Conservation (phyloP, 1,140 invertebrate species). For the Drosophila kurseongensis region DNA sequence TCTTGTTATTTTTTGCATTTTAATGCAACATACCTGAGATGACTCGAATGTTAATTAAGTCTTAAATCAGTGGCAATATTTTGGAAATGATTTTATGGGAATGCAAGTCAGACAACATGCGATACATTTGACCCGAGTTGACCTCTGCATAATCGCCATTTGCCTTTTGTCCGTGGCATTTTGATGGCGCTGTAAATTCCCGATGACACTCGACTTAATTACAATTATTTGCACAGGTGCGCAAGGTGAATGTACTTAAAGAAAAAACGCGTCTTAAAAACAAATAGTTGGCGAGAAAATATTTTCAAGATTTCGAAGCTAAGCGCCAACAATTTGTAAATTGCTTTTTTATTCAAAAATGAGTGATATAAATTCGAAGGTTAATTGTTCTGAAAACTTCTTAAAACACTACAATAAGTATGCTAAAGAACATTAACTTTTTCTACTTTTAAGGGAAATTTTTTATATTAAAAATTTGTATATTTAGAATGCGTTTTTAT, state of each 20-base stretch:
- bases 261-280: not conserved
- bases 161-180: slow-evolving; percentile 23
- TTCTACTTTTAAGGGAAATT: no score
- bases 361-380: no score
- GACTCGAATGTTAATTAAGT: slow-evolving; percentile 24
- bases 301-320: not conserved
- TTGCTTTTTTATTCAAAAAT: no score
- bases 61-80: slow-evolving; percentile 17
- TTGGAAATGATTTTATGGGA: slow-evolving; percentile 8
- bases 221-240: slow-evolving; percentile 37
- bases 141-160: slow-evolving; percentile 31
- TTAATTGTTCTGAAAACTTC: no score
- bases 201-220: slow-evolving; percentile 50
- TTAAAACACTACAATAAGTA: no score
- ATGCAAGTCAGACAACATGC: not conserved
- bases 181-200: slow-evolving; percentile 31
- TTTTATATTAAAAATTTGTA: no score
- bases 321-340: no score
- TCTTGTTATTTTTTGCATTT: slow-evolving; percentile 8
- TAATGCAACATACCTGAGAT: not conserved
- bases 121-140: slow-evolving; percentile 18
- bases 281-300: not conserved
- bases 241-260: not conserved
- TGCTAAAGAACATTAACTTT: no score
- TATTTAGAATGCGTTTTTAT: no score